These are phyloP conservation scores for Drosophila insularis DNA, from an alignment of 1,140 invertebrate species.

Conservation along the genomic window DNA sequence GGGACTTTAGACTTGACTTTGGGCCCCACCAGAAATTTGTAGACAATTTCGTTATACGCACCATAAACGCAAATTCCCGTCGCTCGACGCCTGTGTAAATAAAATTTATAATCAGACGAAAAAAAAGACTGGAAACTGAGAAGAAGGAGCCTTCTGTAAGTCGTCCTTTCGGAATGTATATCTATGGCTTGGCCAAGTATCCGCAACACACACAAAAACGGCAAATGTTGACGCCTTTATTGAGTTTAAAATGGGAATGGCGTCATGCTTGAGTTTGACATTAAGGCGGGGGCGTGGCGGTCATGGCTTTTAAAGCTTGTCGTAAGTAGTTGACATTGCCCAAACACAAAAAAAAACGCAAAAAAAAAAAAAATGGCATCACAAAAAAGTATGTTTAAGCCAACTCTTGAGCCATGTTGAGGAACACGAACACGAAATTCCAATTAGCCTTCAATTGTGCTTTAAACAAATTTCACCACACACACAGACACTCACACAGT, in stretches of 20 bases:
- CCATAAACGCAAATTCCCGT: conserved; percentile 62
- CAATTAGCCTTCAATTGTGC: conserved; percentile 55
- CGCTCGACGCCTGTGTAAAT: conserved; percentile 62
- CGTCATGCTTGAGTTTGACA: conserved; percentile 33
- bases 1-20: conserved; percentile 14
- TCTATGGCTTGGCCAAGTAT: neutral
- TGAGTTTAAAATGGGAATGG: conserved; percentile 54
- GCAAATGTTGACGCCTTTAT: conserved; percentile 64
- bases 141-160: too few species aligned
- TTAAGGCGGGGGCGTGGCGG: conserved; percentile 1
- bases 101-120: conserved; percentile 57
- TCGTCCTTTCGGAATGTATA: conserved; percentile 5
- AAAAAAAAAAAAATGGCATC: neutral
- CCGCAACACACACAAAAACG: conserved; percentile 42
- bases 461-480: conserved; percentile 40
- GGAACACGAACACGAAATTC: conserved; percentile 40
- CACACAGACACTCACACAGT: neutral
- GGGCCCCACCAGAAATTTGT: conserved; percentile 38
- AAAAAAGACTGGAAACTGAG: neutral
- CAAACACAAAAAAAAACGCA: neutral
- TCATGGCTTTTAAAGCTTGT: conserved; percentile 38
- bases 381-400: conserved; percentile 34
- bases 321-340: conserved; percentile 58
- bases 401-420: neutral
- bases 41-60: conserved; percentile 63